These are phyloP conservation scores for Styela clava DNA, from an alignment of 23 tunicate genomes.

Conservation along the genomic window DNA sequence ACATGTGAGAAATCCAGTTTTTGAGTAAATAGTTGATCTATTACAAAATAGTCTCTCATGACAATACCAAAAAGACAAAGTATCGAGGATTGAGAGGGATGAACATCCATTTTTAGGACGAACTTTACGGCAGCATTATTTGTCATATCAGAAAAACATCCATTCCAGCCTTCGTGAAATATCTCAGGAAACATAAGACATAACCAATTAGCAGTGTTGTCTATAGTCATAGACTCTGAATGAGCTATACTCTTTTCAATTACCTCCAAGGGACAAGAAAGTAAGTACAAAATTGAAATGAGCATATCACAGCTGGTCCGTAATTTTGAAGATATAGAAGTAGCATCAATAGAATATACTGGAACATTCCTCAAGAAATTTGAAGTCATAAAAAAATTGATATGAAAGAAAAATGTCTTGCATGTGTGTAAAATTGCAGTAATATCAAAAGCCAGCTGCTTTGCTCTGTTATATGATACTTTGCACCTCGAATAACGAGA, in stretches of 20 bases:
- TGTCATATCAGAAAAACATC: neutral
- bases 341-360: neutral
- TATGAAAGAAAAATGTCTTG: neutral
- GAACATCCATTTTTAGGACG: neutral
- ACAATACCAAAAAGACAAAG: conserved; percentile 3
- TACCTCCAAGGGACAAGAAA: neutral
- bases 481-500: conserved; percentile 50
- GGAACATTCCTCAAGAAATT: neutral
- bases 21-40: neutral
- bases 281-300: neutral
- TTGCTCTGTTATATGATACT: conserved; percentile 46
- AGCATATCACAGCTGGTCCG: neutral
- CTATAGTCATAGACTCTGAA: neutral
- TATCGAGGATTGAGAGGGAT: neutral
- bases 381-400: neutral
- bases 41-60: neutral
- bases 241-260: neutral
- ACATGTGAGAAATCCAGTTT: neutral
- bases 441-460: conserved; percentile 46
- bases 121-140: neutral
- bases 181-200: neutral
- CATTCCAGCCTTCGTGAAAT: neutral
- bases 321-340: neutral
- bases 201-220: neutral
- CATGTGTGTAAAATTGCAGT: conserved; percentile 25